phyloP scores from a whole-genome alignment of 2,113 vertebrate species.

The Myrmecophaga tridactyla region DNA sequence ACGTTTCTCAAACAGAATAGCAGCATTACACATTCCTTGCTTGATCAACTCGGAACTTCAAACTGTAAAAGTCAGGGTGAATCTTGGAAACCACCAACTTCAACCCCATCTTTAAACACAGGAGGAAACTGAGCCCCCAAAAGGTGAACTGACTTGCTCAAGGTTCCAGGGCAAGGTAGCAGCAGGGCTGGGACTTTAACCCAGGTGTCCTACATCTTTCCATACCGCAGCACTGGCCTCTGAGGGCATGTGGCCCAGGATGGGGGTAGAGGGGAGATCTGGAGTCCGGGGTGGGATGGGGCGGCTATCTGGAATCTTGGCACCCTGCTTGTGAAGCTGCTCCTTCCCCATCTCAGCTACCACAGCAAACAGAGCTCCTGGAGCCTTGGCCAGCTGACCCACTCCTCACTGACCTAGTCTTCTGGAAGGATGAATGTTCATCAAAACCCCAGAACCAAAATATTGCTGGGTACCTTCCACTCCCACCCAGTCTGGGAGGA shows the following conservation, averaged over 20 bases:
- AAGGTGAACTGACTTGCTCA: not conserved
- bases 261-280: not conserved
- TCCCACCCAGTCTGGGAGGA: not conserved
- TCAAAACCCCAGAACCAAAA: not conserved
- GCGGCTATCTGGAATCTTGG: not conserved
- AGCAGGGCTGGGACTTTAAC: not conserved
- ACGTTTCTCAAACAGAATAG: not conserved
- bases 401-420: not conserved
- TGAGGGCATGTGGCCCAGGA: not conserved
- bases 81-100: not conserved
- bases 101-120: not conserved
- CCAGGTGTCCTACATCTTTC: not conserved
- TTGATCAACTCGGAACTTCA: not conserved
- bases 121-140: not conserved
- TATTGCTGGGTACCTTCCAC: not conserved
- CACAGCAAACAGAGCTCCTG: not conserved
- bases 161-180: not conserved
- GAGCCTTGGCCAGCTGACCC: not conserved
- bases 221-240: rapidly evolving
- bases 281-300: no score
- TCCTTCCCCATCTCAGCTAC: not conserved
- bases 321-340: not conserved
- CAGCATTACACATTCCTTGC: rapidly evolving
- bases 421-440: not conserved
- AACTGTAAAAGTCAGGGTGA: not conserved